Percentiles rank a stretch among this genome's conserved stretches.
phyloP scores from a whole-genome alignment of 2,888 invertebrate species.

The Caradrina clavipalpis region DNA sequence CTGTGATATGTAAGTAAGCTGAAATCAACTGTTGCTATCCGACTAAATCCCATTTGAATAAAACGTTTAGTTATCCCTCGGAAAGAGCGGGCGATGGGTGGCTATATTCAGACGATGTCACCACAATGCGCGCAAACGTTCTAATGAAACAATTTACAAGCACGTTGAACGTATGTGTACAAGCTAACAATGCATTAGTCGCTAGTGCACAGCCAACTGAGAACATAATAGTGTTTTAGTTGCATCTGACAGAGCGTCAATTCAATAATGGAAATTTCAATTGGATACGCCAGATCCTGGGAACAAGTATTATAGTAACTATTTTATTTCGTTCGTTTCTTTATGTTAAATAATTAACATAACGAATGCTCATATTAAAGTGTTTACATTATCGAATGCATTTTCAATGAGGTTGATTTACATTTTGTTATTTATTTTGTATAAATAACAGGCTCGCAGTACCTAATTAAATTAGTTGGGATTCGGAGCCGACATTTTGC shows the following conservation, averaged over 20 bases:
- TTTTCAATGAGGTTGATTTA: conserved; percentile 18
- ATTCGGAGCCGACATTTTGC: conserved; percentile 5
- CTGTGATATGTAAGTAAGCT: too few relatives aligned
- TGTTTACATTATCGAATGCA: not conserved
- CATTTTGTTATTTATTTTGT: conserved; percentile 13
- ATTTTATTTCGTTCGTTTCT: not conserved
- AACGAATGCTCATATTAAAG: conserved; percentile 4
- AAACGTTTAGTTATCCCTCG: conserved; percentile 6
- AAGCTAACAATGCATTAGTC: conserved; percentile 62
- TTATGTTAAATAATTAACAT: not conserved
- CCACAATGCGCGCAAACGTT: conserved; percentile 6
- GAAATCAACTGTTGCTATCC: not conserved
- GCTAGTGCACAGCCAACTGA: conserved; percentile 60
- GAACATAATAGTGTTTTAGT: conserved; percentile 67
- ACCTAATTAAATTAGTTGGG: conserved; percentile 12
- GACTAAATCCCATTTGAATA: not conserved
- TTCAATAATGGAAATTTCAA: conserved; percentile 32
- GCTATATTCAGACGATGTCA: conserved; percentile 7
- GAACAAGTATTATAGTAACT: not conserved
- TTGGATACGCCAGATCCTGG: not conserved
- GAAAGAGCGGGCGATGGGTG: not conserved
- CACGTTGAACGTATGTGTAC: conserved; percentile 34
- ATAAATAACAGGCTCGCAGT: not conserved
- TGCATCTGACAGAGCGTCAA: conserved; percentile 61
- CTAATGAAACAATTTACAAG: conserved; percentile 38